Evolutionary conservation across 2,888 invertebrate genomes (phyloP), one percentile per base, ranked within the genome.

Genomic region (Trichopria drosophilae): DNA sequence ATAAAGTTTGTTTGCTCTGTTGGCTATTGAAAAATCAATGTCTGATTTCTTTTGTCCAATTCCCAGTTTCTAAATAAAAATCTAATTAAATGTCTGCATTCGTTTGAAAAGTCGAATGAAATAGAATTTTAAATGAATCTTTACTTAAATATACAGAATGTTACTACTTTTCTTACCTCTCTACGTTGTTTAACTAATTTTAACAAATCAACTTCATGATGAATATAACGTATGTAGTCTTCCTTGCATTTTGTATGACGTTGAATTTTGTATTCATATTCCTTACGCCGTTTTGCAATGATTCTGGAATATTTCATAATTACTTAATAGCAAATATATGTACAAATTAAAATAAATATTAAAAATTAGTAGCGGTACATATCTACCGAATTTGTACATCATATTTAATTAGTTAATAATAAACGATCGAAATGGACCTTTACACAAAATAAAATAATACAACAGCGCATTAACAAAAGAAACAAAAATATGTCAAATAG

Each of bases 221-320:
- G 79, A 55, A 87, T 86, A 62, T 86, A 88, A 45, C 81, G 80
- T 10, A 84, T 78, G 69, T 80, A 88, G 73, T 88, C 87, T 65
- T 87, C 84, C 65, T 87, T 84, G 32, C 79, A 78, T 76, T 87
- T 88, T 0, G 82, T 78, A 60, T 80, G 78, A 13, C 85, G 80
- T 63, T 86, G 84, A 41, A 90, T 80, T 72, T 84, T 86, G 65
- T 88, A 86, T 70, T 90, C 89, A 71, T 82, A 84, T 45, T 84
- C 83, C 68, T 83, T 84, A 16, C 87, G 78, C 66, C 83, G 86
- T 62, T 85, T 85, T 34, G 84, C 77, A 60, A 88, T 86, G 59
- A 80, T 79, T 60, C 87, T 87, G 69, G 29, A 76, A 78, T n/a
- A n/a, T n/a, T n/a, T n/a, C n/a, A n/a, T n/a, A n/a, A n/a, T n/a